Base-by-base conservation (phyloP, 1,140 invertebrate species). In the Heliconius hewitsoni region DNA sequence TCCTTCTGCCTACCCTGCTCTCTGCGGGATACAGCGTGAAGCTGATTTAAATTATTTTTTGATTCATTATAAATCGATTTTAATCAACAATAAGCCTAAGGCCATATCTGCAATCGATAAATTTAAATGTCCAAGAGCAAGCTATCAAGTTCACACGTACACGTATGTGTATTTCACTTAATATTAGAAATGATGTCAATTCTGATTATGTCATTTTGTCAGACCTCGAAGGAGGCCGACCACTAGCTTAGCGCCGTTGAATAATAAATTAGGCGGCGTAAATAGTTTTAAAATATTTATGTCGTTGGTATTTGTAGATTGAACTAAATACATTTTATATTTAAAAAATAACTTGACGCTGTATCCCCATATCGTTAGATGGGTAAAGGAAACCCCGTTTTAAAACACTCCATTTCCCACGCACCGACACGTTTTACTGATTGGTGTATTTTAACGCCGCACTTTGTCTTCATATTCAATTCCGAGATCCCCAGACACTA, bases 161-260 rank as follows among this genome's bases (percentile, higher is more conserved):
- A 46, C 60, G 70, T 72, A 66, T 78, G 72, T 75, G 60, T 74
- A 75, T 79, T 80, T 79, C 73, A 84, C 81, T 82, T 78, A 79
- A 86, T 84, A 84, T 75, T 50, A 79, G 71, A 77, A 86, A 79
- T 90, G 88, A 91, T 91, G 88, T 91, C 87, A 90, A 19, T 72
- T 71, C 3, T 82, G 82, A 80, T 86, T 82, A 84, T 84, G 88
- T 89, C 86, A 87, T 83, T 82, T 77, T 82, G 81, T 79, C 79
- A 72, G 87, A 85, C 86, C 84, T 83, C 84, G 81, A 37, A 71
- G 79, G 81, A 86, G 85, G 86, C 77, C 83, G 79, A 27, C 60
- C 30, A 73, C 74, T 73, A 57, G 77, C 66, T 42, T 37, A 71
- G 57, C 73, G 82, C 74, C 66, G 76, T 84, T 81, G 84, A 87